Base-by-base conservation (phyloP, 2,888 invertebrate genomes). In the Drosophila conformis region DNA sequence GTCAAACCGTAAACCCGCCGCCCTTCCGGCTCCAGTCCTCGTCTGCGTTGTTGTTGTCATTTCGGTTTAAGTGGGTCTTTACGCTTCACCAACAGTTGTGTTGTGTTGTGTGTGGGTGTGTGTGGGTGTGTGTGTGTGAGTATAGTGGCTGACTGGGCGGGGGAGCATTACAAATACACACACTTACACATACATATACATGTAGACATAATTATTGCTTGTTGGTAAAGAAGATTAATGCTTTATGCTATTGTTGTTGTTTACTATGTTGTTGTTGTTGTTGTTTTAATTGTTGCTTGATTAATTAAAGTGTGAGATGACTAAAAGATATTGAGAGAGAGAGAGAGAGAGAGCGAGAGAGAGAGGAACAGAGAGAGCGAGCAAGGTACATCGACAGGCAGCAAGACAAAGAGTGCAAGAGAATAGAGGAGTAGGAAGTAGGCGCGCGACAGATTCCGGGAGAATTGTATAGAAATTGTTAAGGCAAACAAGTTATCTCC, bases 221-320 rank as follows among this genome's bases (percentile, higher is more conserved):
- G 51, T 56, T 69, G 46, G 53, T 42, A 79, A 65, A 68, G 48
- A 68, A 76, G 58, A 65, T 68, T 48, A 78, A 65, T 64, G 58
- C 58, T 57, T 64, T 27, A 61, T 54, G 77, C 29, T 59, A 15
- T 42, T 51, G 61, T 70, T 56, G 59, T 42, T 70, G 60, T 54
- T 46, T 27, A 25, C 21, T 27, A 29, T 29, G 29, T 54, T 62
- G 33, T 51, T 59, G 68, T 57, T 67, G 62, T 57, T 67, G 62
- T 58, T 79, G 54, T 56, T 73, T 56, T 65, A 25, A 56, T 61
- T 72, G 77, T 48, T 64, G 66, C 46, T 81, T 78, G 57, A 78
- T 80, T 78, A 81, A 78, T 81, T 81, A 77, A 80, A 76, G 72
- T 80, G 78, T 78, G 78, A 69, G 71, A 69, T 60, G 71, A 78